These are phyloP conservation scores for Gymnocephalus cernua DNA, from an alignment of 2,113 vertebrate genomes.

Conservation along the genomic window DNA sequence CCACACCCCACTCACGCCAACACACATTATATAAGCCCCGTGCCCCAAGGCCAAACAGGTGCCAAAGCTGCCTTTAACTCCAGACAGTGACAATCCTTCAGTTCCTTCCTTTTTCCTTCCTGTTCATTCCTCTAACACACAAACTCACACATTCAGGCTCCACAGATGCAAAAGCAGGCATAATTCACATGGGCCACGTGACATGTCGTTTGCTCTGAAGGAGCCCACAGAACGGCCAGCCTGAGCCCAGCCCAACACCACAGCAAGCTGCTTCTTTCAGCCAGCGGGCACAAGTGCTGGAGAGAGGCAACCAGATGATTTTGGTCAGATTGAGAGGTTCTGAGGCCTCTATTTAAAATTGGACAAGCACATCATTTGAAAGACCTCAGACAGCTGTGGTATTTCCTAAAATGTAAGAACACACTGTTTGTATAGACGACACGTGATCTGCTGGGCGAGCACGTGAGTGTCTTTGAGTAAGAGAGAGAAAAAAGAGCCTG, in stretches of 20 bases:
- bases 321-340: conserved; percentile 23
- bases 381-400: conserved; percentile 42
- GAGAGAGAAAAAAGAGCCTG: conserved; percentile 31
- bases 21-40: conserved; percentile 18
- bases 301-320: conserved; percentile 29
- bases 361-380: conserved; percentile 50
- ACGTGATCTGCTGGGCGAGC: conserved; percentile 26
- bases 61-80: conserved; percentile 14
- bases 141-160: conserved; percentile 30
- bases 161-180: conserved; percentile 36
- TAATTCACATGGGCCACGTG: conserved; percentile 52
- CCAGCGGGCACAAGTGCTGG: conserved; percentile 5
- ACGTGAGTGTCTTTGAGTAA: conserved; percentile 38
- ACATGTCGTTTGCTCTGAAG: conserved; percentile 23
- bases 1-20: conserved; percentile 1
- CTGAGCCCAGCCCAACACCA: conserved; percentile 27
- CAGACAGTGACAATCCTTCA: conserved; percentile 42
- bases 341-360: conserved; percentile 44
- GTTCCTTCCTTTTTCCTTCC: conserved; percentile 46
- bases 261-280: conserved; percentile 8
- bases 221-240: conserved; percentile 7
- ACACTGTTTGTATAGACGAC: conserved; percentile 12
- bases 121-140: neutral
- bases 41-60: conserved; percentile 50
- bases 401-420: conserved; percentile 35